Conservation (phyloP, 2,113 vertebrate genomes). For the Blennius ocellaris region DNA sequence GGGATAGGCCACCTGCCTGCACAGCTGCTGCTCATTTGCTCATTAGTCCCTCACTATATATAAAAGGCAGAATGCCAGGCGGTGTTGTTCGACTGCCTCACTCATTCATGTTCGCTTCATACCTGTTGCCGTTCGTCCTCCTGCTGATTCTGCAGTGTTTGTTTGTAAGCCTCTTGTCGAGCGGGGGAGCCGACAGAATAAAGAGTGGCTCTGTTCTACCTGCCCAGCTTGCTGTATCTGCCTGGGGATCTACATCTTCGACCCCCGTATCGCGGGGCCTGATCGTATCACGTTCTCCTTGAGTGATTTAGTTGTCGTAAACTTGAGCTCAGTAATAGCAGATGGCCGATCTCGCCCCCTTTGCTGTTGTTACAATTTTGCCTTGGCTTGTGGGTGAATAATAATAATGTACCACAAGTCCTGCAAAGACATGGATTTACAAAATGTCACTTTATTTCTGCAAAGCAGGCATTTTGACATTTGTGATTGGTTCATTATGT, state of each 20-base stretch:
- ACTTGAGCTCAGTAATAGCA: background rate
- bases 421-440: too few species aligned
- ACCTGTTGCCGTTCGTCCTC: conserved; percentile 35
- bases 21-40: conserved; percentile 61
- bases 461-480: too few species aligned
- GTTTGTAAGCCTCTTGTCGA: background rate
- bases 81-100: conserved; percentile 2
- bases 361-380: too few species aligned
- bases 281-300: background rate
- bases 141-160: conserved; percentile 34
- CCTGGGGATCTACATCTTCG: background rate
- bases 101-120: conserved; percentile 3
- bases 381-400: too few species aligned
- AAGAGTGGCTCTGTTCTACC: conserved; percentile 21
- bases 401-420: too few species aligned
- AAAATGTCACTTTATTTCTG: too few species aligned
- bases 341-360: background rate
- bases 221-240: conserved; percentile 3
- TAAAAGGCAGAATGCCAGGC: conserved; percentile 17
- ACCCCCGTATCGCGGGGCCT: background rate
- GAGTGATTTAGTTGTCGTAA: background rate
- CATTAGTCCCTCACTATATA: conserved; percentile 38
- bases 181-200: background rate
- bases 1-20: conserved; percentile 53
- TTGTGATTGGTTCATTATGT: too few species aligned